Evolutionary conservation across 2,888 invertebrate species (phyloP), one percentile per base, ranked within the genome.

Genomic region (Pharmacophagus antenor): DNA sequence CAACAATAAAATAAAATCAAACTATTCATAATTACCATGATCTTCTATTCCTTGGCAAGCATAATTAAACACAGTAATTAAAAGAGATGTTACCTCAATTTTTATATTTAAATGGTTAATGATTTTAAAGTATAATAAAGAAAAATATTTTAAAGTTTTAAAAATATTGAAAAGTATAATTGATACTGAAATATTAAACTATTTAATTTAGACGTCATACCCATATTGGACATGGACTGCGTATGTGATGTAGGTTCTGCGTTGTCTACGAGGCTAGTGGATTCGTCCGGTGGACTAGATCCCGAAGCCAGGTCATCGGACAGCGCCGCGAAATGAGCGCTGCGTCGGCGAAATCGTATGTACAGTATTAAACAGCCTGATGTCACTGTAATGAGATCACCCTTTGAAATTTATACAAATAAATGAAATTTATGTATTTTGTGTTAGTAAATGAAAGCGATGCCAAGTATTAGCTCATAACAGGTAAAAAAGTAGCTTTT

Each of bases 321-420:
- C n/a, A 93, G 80, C 3, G 92, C 91, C 62, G 92, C 80, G 75
- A 94, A 94, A 68, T 93, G 93, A n/a, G 93, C 92, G 69, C 93
- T 93, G 63, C 95, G 93, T 42, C 94, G 92, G 51, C 94, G 93
- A 77, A 95, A 95, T 37, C 98, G 92, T 73, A 97, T 95, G 83
- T 97, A 96, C 58, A 97, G 82, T 27, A 97, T 94, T 61, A 98
- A 88, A 72, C 96, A 95, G 1, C 95, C 95, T 3, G 95, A 92
- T 0, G 96, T 95, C 51, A 97, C 95, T 94, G 82, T 5, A 77
- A 88, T 65, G 58, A 66, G 23, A 71, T 17, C 61, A 31, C 8
- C 10, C 12, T n/a, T n/a, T n/a, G n/a, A n/a, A n/a, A n/a, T n/a
- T 31, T 15, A 15, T 3, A 12, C 31, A 31, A 31, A 31, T 31